Base-by-base conservation (phyloP, 2,888 invertebrate species). In the Tethea ocularis region DNA sequence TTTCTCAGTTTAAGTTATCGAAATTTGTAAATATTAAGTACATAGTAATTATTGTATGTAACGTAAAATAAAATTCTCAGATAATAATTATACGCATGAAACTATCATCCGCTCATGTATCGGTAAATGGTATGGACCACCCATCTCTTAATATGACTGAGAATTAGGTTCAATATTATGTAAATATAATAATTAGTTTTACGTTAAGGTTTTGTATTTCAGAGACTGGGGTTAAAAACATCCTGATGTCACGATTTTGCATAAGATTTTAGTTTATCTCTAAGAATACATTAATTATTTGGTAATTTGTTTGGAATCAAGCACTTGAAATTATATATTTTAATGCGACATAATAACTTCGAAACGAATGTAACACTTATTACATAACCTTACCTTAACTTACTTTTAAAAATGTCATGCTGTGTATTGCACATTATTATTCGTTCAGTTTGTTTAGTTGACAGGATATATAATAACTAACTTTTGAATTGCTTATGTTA, bases 121-220 rank as follows among this genome's bases (percentile, higher is more conserved):
- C 33, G 7, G n/a, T 13, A 17, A 54, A 11, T 22, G 22, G 22
- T 33, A 54, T 70, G 74, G 71, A 79, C 72, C 74, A 80, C 74
- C 46, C 82, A 80, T 83, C 83, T 86, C 83, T 79, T 84, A 81
- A 88, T 89, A 87, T 88, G 89, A 90, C 91, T 91, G 91, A 91
- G 88, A 90, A 88, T 90, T 84, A 85, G 90, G 88, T 91, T 90
- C 87, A 90, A 89, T 87, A 84, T 77, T 82, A 13, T 91, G 89
- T 90, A 91, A 86, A 90, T 88, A 87, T 77, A 71, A 75, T 83
- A 77, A 72, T 81, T 79, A 75, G 80, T 74, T 75, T 82, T 77
- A 67, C 75, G 80, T 78, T 80, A 73, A 78, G 74, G 68, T 69
- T 76, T 72, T 71, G 72, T 71, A 75, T 78, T 71, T 72, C 71